Evolutionary conservation across 2,113 vertebrate species (phyloP).

Genomic region (Indri indri): DNA sequence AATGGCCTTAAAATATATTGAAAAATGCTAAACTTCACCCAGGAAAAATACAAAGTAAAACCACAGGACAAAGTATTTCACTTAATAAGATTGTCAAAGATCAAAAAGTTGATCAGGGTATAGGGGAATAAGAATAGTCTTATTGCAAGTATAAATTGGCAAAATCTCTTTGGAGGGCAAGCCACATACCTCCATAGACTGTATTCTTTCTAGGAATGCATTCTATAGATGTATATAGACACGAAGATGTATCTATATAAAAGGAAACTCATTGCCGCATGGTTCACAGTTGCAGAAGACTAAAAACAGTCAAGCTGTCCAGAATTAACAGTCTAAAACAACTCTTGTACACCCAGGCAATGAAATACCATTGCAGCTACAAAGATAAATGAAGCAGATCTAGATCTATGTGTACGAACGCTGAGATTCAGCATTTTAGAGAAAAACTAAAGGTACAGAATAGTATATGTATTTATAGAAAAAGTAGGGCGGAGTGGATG

Average conservation of each 20-base stretch:
- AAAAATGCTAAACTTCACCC: background rate
- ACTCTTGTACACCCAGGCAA: background rate
- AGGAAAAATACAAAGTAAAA: background rate
- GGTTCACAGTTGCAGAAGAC: background rate
- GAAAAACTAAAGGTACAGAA: background rate
- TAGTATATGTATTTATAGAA: background rate
- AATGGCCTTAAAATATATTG: background rate
- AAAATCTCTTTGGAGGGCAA: background rate
- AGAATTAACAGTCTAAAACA: background rate
- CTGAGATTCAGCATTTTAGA: background rate
- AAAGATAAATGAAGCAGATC: background rate
- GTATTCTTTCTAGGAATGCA: no score
- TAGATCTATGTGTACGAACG: background rate
- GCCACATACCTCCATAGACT: background rate
- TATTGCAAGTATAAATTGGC: background rate
- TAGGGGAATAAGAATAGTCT: background rate
- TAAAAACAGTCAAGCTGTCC: background rate
- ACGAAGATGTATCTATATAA: background rate
- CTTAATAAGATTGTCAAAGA: background rate
- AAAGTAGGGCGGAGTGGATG: background rate
- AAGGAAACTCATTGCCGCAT: background rate
- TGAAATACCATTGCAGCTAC: fast-evolving
- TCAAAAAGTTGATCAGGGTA: background rate
- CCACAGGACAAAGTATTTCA: background rate
- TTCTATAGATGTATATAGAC: background rate